These are phyloP conservation scores for Apodemia hepburni DNA, from an alignment of 2,888 invertebrate genomes.

Conservation along the genomic window DNA sequence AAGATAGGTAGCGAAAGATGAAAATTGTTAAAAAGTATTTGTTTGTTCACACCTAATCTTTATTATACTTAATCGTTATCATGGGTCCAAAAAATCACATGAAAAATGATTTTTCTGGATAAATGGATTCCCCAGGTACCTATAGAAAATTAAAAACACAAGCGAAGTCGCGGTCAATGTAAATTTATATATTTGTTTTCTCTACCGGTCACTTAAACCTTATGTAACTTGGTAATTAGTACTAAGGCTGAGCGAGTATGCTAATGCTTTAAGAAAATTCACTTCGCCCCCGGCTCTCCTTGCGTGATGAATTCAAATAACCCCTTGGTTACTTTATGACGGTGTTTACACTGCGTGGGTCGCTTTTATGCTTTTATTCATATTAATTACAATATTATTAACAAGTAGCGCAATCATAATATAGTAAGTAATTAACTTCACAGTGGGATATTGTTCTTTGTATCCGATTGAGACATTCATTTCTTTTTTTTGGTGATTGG, in stretches of 20 bases:
- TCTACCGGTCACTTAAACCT: background rate
- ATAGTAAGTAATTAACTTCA: conserved; percentile 7
- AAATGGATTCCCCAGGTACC: too few species aligned
- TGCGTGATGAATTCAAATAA: background rate
- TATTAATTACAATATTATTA: conserved; percentile 13
- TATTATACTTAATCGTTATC: too few species aligned
- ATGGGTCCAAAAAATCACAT: too few species aligned
- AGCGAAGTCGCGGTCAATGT: background rate
- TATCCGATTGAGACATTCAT: background rate
- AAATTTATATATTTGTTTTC: conserved; percentile 1
- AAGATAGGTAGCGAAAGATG: too few species aligned
- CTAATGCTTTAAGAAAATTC: conserved; percentile 5
- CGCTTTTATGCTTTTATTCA: conserved; percentile 5
- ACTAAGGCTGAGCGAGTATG: conserved; percentile 7
- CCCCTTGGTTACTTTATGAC: conserved; percentile 4
- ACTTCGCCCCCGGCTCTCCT: conserved; percentile 9
- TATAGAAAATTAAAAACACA: too few species aligned
- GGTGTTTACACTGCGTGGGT: background rate
- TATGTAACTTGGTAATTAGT: conserved; percentile 8
- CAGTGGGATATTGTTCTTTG: conserved; percentile 8
- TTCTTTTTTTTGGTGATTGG: background rate
- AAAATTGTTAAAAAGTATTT: too few species aligned
- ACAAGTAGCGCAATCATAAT: conserved; percentile 11
- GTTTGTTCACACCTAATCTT: too few species aligned
- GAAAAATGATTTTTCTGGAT: too few species aligned